These are phyloP conservation scores for Kryptolebias ocellatus DNA, from an alignment of 2,797 vertebrate species.

Conservation along the genomic window DNA sequence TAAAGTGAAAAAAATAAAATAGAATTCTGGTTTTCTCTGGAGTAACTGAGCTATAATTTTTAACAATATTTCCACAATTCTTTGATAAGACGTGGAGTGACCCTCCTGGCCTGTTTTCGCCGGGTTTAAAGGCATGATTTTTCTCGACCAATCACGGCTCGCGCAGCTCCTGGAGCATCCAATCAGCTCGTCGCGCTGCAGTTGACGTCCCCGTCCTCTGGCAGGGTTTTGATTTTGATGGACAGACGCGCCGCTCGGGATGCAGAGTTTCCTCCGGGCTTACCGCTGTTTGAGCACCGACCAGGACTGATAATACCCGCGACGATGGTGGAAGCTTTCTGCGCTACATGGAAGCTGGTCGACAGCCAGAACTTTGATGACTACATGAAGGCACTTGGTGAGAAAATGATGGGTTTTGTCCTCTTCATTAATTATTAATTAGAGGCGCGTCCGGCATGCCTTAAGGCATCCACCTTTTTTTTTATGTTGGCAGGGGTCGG, in stretches of 20 bases:
- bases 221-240: conserved; percentile 55
- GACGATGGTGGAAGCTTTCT: conserved; percentile 94
- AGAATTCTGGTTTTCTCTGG: not conserved
- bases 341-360: conserved; percentile 92
- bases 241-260: not conserved
- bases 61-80: not conserved
- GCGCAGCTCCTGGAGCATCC: conserved; percentile 25
- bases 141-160: conserved; percentile 29
- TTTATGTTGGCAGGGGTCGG: conserved; percentile 84
- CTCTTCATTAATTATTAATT: not conserved
- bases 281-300: conserved; percentile 1
- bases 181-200: conserved; percentile 50
- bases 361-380: conserved; percentile 98
- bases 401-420: conserved; percentile 28
- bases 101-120: not conserved
- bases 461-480: not conserved
- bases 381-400: conserved; percentile 95
- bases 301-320: conserved; percentile 12
- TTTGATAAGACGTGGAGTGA: too few species aligned
- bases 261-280: conserved; percentile 18
- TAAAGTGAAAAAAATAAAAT: not conserved
- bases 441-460: not conserved
- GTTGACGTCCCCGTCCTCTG: conserved; percentile 33
- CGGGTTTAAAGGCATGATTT: not conserved
- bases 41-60: not conserved